Percentiles rank a stretch among this genome's conserved stretches.
Evolutionary conservation across 1,140 invertebrate genomes (phyloP).

Genomic region (Lucilia sericata): DNA sequence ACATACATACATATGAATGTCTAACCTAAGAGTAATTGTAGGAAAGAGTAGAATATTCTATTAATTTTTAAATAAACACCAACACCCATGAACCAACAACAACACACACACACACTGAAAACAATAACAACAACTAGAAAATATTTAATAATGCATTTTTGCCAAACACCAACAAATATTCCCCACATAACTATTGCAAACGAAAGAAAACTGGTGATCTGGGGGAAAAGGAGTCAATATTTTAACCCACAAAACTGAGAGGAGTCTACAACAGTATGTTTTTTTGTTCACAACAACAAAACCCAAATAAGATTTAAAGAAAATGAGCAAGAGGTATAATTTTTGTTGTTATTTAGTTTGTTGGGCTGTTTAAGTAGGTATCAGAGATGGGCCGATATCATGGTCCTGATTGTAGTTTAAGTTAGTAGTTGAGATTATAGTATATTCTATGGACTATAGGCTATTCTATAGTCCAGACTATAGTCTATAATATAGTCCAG

Average conservation of each 20-base stretch:
- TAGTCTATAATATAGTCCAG: no score
- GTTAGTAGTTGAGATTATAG: no score
- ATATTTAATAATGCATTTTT: slow-evolving; percentile 42
- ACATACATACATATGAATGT: neutral
- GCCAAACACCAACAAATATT: slow-evolving; percentile 33
- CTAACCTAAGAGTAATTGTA: neutral
- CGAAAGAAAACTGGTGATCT: neutral
- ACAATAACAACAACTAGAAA: neutral
- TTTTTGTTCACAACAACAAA: neutral
- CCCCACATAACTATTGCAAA: neutral
- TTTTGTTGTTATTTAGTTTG: no score
- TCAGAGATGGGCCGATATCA: no score
- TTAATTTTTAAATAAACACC: slow-evolving; percentile 42
- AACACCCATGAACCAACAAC: slow-evolving; percentile 14
- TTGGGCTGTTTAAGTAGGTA: no score
- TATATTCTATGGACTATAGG: no score
- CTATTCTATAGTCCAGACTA: no score
- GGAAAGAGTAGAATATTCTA: slow-evolving; percentile 34
- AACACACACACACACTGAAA: neutral
- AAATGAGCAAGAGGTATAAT: no score
- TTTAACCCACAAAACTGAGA: neutral
- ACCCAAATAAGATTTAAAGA: neutral
- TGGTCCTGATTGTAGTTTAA: no score
- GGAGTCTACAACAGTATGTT: no score
- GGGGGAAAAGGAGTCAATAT: neutral